Base-by-base conservation (phyloP, 2,888 invertebrate genomes). In the Agriopis marginaria region DNA sequence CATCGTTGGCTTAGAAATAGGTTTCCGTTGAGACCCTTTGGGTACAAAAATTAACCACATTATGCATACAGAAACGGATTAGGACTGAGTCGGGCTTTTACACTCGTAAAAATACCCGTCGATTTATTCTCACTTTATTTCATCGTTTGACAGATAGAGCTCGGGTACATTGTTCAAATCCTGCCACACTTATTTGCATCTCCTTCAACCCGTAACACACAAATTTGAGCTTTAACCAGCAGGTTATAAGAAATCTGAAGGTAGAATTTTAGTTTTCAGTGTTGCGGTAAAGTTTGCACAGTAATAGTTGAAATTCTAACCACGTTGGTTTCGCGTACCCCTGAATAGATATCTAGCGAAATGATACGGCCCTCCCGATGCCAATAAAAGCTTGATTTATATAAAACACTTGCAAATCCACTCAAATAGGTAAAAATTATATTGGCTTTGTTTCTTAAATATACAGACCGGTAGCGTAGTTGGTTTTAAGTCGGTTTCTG, bases 381-480 rank as follows among this genome's bases (percentile, higher is more conserved):
- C 90, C 89, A 91, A 90, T 92, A 92, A 90, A 75, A 88, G 84
- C 84, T 80, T 90, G 91, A 92, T 92, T 92, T 92, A 92, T 87
- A 83, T 82, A 84, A 83, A 85, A 86, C 80, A 82, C 84, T 86
- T 82, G 83, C 80, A 87, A 86, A 88, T 85, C 82, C 81, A 78
- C 73, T 69, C 72, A 75, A 79, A 77, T 76, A 80, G 79, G 49
- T 42, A 66, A 80, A 82, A 82, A 79, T 71, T 39, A 45, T 45
- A 51, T 51, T 39, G 9, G 10, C 40, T 54, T 14, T 32, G 49
- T 62, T 17, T 49, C 7, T 14, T 23, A 23, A 23, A 23, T 23
- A 2, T 23, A 23, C 17, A 1, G 17, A 23, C 17, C 17, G 17
- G 17, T 23, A 23, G 17, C 17, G 17, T 23, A 23, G 17, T 23